These are phyloP conservation scores for Calliopum simillimum DNA, from an alignment of 2,888 invertebrate species.

Conservation along the genomic window DNA sequence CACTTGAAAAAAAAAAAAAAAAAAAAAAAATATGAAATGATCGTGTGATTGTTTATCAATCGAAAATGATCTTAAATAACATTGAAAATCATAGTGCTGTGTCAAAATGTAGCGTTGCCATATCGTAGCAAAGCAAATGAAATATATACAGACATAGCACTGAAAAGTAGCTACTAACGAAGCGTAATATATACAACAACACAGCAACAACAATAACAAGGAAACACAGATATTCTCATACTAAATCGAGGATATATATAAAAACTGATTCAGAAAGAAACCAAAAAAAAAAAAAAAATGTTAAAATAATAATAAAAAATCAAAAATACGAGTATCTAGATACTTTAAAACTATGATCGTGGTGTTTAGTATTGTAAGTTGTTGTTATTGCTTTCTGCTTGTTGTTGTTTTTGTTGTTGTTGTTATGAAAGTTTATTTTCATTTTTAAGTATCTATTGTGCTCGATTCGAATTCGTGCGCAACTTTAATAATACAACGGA, in stretches of 20 bases:
- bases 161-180: too few relatives aligned
- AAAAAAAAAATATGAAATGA: constrained; percentile 20
- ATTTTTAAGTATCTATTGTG: constrained; percentile 27
- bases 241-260: too few relatives aligned
- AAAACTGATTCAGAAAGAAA: too few relatives aligned
- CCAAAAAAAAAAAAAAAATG: neutral
- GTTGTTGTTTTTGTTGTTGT: constrained; percentile 13
- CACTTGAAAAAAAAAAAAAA: too few relatives aligned
- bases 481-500: constrained; percentile 30
- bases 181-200: too few relatives aligned
- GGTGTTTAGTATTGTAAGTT: constrained; percentile 17
- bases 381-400: constrained; percentile 20
- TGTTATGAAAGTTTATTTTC: constrained; percentile 22
- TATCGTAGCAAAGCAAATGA: neutral
- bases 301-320: neutral
- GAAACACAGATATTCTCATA: too few relatives aligned
- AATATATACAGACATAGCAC: too few relatives aligned
- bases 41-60: constrained; percentile 15
- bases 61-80: constrained; percentile 4
- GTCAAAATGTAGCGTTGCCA: constrained; percentile 2
- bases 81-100: neutral
- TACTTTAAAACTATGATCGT: neutral
- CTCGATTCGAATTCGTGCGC: constrained; percentile 26
- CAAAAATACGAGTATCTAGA: constrained; percentile 10
- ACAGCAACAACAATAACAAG: too few relatives aligned